phyloP scores from a whole-genome alignment of 2,888 invertebrate genomes.

The Serripes groenlandicus region DNA sequence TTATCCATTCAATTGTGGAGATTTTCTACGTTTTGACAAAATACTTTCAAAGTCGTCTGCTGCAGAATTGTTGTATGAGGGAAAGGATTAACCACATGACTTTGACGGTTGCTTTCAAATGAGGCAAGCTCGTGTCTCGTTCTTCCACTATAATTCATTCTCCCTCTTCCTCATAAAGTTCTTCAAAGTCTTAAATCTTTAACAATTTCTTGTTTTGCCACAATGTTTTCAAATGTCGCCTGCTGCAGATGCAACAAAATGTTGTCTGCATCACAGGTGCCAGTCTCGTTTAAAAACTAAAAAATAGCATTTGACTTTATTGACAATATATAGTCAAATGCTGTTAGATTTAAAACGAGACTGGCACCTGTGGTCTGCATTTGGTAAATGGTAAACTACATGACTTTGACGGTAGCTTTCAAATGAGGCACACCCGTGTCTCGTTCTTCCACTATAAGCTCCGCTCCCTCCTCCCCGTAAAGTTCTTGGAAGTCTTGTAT shows the following conservation, averaged over 20 bases:
- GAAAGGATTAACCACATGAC: background rate
- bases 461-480: slow-evolving; percentile 24
- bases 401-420: slow-evolving; percentile 25
- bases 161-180: slow-evolving; percentile 8
- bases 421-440: slow-evolving; percentile 66
- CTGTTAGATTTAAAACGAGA: too few relatives aligned
- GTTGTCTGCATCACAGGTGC: background rate
- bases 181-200: slow-evolving; percentile 30
- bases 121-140: slow-evolving; percentile 59
- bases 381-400: background rate
- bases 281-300: background rate
- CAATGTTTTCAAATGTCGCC: background rate
- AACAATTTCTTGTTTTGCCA: background rate
- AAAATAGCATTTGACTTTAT: too few relatives aligned
- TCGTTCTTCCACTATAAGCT: slow-evolving; percentile 62
- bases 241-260: too few relatives aligned
- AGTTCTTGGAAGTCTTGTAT: slow-evolving; percentile 41
- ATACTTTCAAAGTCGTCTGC: too few relatives aligned
- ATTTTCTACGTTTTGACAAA: too few relatives aligned
- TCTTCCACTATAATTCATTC: slow-evolving; percentile 65
- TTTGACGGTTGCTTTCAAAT: slow-evolving; percentile 47
- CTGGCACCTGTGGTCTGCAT: too few relatives aligned
- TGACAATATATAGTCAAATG: too few relatives aligned
- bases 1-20: too few relatives aligned
- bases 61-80: too few relatives aligned